A percentile compares a stretch with the other conserved stretches of the same genome.
These are phyloP conservation scores for Sylvietta virens DNA, from an alignment of 2,113 vertebrate genomes.

Conservation along the genomic window DNA sequence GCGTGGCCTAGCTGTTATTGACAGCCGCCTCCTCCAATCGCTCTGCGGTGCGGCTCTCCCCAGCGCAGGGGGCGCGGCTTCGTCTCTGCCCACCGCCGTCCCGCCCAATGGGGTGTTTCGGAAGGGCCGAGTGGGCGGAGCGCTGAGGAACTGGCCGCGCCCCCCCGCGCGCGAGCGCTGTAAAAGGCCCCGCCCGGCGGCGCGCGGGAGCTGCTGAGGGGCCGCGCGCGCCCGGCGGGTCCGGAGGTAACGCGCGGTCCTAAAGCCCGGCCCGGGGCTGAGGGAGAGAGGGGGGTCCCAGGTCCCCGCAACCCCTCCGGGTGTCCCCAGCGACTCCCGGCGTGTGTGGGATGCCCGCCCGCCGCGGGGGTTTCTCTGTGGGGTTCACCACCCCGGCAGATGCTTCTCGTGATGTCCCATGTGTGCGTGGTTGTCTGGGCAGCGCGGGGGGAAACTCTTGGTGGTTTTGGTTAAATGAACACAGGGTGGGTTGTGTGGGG, in stretches of 20 bases:
- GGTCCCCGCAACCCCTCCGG: background rate
- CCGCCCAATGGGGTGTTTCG: fast-evolving
- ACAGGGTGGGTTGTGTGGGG: no score
- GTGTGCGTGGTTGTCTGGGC: background rate
- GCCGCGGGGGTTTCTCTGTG: background rate
- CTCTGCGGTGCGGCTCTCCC: fast-evolving
- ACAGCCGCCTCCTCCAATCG: background rate
- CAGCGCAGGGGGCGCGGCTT: background rate
- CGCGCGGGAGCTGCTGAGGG: background rate
- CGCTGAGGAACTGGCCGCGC: fast-evolving
- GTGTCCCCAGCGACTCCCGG: fast-evolving
- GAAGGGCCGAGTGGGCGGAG: fast-evolving
- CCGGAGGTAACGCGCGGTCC: background rate
- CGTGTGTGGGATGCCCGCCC: background rate
- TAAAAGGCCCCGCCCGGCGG: background rate
- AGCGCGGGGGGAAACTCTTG: no score
- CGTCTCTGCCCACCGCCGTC: fast-evolving
- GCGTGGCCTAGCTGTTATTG: fast-evolving
- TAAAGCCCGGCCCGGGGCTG: background rate
- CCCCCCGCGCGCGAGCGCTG: fast-evolving
- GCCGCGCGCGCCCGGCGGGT: background rate
- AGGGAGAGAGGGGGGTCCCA: background rate
- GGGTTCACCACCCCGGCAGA: fast-evolving
- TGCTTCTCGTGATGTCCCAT: background rate
- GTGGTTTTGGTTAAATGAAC: background rate